A percentile compares a stretch with the other conserved stretches of the same genome.
Evolutionary conservation across 2,797 vertebrate genomes (phyloP).

Genomic region (Leptatherina wallacei): DNA sequence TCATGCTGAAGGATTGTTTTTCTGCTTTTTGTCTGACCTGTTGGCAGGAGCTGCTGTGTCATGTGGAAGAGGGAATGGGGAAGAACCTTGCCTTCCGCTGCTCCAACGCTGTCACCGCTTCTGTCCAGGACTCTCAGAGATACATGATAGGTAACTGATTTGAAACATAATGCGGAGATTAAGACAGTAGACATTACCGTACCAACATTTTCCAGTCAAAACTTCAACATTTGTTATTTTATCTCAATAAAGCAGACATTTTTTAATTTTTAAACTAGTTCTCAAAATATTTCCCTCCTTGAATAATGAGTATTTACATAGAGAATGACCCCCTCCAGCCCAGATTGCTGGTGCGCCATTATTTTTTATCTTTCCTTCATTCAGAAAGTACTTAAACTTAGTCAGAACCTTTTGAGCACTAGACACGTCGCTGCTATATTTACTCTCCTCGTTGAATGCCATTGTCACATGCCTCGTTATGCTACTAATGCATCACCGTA

Average conservation of each 20-base stretch:
- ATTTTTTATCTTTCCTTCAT: not conserved
- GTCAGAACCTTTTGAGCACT: slow-evolving; percentile 21
- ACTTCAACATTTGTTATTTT: not conserved
- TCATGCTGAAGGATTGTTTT: not conserved
- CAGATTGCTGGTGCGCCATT: slow-evolving; percentile 10
- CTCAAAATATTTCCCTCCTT: not conserved
- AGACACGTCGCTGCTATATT: slow-evolving; percentile 52
- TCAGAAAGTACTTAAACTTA: slow-evolving; percentile 27
- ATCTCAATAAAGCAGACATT: not conserved
- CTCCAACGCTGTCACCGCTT: slow-evolving; percentile 88
- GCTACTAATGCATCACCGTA: slow-evolving; percentile 48
- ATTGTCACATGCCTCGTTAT: slow-evolving; percentile 36
- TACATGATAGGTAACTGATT: slow-evolving; percentile 91
- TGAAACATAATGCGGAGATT: not conserved
- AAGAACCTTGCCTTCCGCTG: slow-evolving; percentile 96
- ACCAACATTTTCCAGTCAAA: not conserved
- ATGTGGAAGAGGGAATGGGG: slow-evolving; percentile 96
- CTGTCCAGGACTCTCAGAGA: slow-evolving; percentile 90
- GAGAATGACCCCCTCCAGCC: slow-evolving; percentile 1
- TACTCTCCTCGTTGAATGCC: slow-evolving; percentile 46
- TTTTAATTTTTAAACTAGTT: not conserved
- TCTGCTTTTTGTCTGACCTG: slow-evolving; percentile 1
- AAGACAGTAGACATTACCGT: not conserved
- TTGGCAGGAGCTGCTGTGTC: slow-evolving; percentile 90
- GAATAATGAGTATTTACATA: not conserved